A percentile compares a stretch with the other conserved stretches of the same genome.
These are phyloP conservation scores for Diadromus collaris DNA, from an alignment of 2,888 invertebrate species.

Conservation along the genomic window DNA sequence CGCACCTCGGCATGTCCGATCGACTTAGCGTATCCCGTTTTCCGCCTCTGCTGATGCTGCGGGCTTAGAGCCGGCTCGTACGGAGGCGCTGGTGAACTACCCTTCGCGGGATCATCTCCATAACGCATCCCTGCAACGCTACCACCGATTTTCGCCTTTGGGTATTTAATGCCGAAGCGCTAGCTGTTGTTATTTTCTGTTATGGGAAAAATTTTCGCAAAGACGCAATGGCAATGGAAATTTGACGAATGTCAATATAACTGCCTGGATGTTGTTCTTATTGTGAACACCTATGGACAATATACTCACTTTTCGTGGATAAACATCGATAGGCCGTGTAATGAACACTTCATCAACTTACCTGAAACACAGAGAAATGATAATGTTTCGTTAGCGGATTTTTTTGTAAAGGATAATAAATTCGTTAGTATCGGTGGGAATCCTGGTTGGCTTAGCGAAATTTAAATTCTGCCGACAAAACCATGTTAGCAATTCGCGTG, in stretches of 20 bases:
- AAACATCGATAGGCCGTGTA: background rate
- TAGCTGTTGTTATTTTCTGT: background rate
- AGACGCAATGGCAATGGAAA: background rate
- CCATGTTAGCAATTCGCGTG: constrained; percentile 58
- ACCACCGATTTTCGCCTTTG: background rate
- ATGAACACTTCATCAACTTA: constrained; percentile 64
- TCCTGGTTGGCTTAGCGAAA: constrained; percentile 63
- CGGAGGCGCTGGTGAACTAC: constrained; percentile 11
- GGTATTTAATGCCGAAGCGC: background rate
- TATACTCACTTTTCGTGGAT: background rate
- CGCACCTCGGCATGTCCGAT: constrained; percentile 74
- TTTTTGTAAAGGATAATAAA: constrained; percentile 12
- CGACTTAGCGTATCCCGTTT: constrained; percentile 71
- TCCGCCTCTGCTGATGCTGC: constrained; percentile 54
- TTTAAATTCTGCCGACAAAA: constrained; percentile 66
- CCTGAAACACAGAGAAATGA: constrained; percentile 71
- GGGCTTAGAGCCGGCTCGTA: constrained; percentile 47
- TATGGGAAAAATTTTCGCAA: background rate
- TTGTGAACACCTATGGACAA: background rate
- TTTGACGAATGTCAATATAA: background rate
- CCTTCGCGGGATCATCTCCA: constrained; percentile 1
- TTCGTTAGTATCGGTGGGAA: constrained; percentile 17
- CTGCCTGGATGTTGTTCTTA: background rate
- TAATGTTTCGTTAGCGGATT: constrained; percentile 20
- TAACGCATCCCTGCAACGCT: constrained; percentile 1